Conservation (phyloP, 2,113 vertebrate species). For the Macquaria australasica region DNA sequence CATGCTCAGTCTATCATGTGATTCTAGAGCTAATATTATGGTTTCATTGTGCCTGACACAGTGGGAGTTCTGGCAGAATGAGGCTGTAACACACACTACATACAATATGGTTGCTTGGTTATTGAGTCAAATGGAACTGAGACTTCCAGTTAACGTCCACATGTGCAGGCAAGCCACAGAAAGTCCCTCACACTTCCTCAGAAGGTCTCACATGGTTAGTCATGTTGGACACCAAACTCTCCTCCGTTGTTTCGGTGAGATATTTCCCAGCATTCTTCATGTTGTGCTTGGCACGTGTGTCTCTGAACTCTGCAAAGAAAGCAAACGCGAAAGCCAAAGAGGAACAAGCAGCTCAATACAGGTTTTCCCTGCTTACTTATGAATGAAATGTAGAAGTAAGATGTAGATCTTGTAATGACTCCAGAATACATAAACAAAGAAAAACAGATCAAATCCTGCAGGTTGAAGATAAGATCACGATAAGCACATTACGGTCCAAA, state of each 20-base stretch:
- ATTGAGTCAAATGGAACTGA: slow-evolving; percentile 49
- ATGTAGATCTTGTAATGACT: slow-evolving; percentile 38
- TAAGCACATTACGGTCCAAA: neutral
- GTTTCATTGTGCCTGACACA: slow-evolving; percentile 65
- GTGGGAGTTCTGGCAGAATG: slow-evolving; percentile 69
- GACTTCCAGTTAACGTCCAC: slow-evolving; percentile 40
- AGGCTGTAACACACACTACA: slow-evolving; percentile 31
- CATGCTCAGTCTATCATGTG: slow-evolving; percentile 64
- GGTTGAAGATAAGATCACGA: slow-evolving; percentile 45
- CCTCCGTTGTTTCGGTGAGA: slow-evolving; percentile 18
- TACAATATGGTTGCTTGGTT: slow-evolving; percentile 36
- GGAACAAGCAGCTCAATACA: slow-evolving; percentile 49
- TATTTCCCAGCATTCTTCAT: slow-evolving; percentile 59
- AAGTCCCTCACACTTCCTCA: slow-evolving; percentile 54
- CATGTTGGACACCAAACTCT: slow-evolving; percentile 39
- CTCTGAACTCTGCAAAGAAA: slow-evolving; percentile 14
- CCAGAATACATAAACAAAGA: slow-evolving; percentile 39
- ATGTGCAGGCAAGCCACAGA: slow-evolving; percentile 56
- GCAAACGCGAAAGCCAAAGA: slow-evolving; percentile 22
- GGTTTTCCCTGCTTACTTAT: slow-evolving; percentile 21
- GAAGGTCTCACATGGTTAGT: slow-evolving; percentile 29
- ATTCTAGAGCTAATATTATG: slow-evolving; percentile 76
- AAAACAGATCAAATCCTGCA: slow-evolving; percentile 24
- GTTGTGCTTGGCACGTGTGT: slow-evolving; percentile 67
- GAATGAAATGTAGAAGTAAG: slow-evolving; percentile 31